Evolutionary conservation across 2,888 invertebrate genomes (phyloP), one percentile per base, ranked within the genome.

Genomic region (Leptodirus hochenwartii): DNA sequence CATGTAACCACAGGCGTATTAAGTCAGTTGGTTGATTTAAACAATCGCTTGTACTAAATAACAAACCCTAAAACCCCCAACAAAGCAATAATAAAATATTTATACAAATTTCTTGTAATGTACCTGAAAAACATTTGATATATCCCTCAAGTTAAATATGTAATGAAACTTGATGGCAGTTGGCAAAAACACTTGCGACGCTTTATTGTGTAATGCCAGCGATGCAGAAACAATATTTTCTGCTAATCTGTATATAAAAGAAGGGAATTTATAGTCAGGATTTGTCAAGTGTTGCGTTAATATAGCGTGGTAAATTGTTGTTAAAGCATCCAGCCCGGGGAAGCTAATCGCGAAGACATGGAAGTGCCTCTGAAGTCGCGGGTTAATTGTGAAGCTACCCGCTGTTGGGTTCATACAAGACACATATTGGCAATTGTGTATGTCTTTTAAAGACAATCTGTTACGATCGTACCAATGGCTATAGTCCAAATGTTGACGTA

Each of bases 381-480:
- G 87, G 60, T 93, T 91, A 39, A 95, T 90, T 3, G 91, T 91
- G 47, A 95, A 95, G 47, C 88, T 90, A 27, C 95, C 95, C 15
- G 93, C 90, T 0, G 93, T 93, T 0, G 95, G 95, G 59, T 95
- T 95, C 93, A 95, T 95, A 51, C 91, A 91, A 17, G 90, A 80
- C 9, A 95, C 80, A 48, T 95, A 95, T 51, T 95, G 95, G 34
- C 91, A 91, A 48, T 91, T 93, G 52, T 90, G 88, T 35, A 95
- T 88, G 38, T 95, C 93, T 56, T 95, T 95, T 8, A 93, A 55
- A 0, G 79, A 65, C 13, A 95, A 59, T 48, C 85, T 85, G 23
- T 77, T 76, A 20, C 95, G 65, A 49, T 95, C 87, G 50, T 85
- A 80, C 93, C 95, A 95, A 54, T 95, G 93, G 28, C 76, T 77